phyloP scores from a whole-genome alignment of 2,113 vertebrate genomes.

The Macaca mulatta region DNA sequence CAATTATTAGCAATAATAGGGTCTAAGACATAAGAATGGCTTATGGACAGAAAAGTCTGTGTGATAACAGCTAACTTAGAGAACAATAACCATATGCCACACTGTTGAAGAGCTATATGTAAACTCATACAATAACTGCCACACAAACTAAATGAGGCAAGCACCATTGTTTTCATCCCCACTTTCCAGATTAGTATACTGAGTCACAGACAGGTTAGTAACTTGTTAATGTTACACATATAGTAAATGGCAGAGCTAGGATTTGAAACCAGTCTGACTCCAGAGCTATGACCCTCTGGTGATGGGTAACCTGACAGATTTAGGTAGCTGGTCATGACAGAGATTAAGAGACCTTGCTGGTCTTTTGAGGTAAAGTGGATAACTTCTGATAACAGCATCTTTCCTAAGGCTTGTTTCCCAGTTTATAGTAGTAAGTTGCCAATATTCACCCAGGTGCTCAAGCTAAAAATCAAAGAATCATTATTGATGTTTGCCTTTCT shows the following conservation, averaged over 20 bases:
- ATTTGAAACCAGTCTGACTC: background rate
- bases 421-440: background rate
- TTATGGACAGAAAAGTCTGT: background rate
- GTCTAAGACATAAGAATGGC: background rate
- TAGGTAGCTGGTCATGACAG: background rate
- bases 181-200: constrained; percentile 23
- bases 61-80: background rate
- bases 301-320: background rate
- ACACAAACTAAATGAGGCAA: background rate
- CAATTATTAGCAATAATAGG: background rate
- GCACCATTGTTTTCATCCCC: background rate
- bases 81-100: background rate
- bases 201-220: background rate
- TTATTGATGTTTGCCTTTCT: constrained; percentile 13
- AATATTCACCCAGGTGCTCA: background rate
- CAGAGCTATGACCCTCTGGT: background rate
- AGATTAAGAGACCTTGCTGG: background rate
- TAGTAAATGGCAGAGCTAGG: background rate
- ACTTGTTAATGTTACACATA: background rate
- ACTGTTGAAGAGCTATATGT: background rate
- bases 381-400: constrained; percentile 4
- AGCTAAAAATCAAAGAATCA: constrained; percentile 8
- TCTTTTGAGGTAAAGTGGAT: background rate
- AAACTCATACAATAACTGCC: background rate
- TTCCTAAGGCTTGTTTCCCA: background rate